phyloP scores from a whole-genome alignment of 1,140 invertebrate species.

The Tetranychus cinnabarinus region DNA sequence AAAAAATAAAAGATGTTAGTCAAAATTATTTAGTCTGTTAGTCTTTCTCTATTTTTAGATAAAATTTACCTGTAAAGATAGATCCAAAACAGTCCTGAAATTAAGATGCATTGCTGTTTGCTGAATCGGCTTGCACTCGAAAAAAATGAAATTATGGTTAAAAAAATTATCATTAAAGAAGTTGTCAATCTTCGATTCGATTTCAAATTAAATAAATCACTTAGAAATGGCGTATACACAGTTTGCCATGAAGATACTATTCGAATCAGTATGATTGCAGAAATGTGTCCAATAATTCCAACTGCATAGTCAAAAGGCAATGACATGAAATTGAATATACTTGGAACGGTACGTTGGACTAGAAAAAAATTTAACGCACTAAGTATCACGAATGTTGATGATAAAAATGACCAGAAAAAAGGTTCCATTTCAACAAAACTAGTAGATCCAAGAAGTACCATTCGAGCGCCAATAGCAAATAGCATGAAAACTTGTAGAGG shows the following conservation, averaged over 20 bases:
- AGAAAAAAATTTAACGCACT: not conserved
- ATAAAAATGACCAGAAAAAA: slow-evolving; percentile 5
- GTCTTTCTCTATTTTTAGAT: no score
- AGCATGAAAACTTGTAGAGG: not conserved
- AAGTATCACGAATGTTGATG: not conserved
- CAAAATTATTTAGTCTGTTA: no score
- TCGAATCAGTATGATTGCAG: not conserved
- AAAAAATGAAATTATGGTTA: not conserved
- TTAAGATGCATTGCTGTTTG: slow-evolving; percentile 3
- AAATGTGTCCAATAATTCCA: not conserved
- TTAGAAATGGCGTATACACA: not conserved
- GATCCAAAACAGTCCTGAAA: slow-evolving; percentile 4
- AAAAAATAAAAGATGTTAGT: not conserved
- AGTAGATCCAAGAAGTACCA: slow-evolving; percentile 4
- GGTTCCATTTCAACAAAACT: slow-evolving; percentile 10
- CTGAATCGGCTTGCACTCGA: not conserved
- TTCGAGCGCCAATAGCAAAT: not conserved
- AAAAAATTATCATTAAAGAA: not conserved
- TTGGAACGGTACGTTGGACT: not conserved
- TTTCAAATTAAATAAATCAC: not conserved
- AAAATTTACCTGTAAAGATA: slow-evolving; percentile 4
- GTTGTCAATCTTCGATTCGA: not conserved
- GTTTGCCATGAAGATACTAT: not conserved
- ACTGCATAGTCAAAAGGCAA: not conserved
- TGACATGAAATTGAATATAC: not conserved